Base-by-base conservation (phyloP, 2,113 vertebrate species). In the Chloropsis cyanopogon region DNA sequence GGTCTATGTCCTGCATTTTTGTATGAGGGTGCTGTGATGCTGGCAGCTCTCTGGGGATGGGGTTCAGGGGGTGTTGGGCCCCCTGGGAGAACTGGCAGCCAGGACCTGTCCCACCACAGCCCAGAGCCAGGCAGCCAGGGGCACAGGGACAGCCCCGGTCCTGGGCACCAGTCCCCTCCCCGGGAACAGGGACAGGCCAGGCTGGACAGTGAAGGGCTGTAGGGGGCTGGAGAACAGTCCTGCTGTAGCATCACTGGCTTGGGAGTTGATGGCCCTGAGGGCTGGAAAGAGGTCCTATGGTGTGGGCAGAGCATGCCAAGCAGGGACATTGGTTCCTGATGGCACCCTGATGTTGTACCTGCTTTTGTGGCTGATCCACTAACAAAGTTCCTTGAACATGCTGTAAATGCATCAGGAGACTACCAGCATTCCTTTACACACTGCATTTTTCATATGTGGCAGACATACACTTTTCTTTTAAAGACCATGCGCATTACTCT, bases 41-140 rank as follows among this genome's bases (percentile, higher is more conserved):
- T 0, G 2, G 17, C 1, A 2, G 22, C 35, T 49, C 11, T 11
- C 14, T 1, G 1, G 14, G 6, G 1, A 1, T 47, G 41, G 7
- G 2, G 3, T 54, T 25, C 0, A 0, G 4, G 9, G 25, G 3
- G 0, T 1, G 0, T 7, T 47, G 8, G 24, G 25, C 18, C 3
- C 20, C 26, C 20, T 5, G 3, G 22, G 24, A 61, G 39, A 41
- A 2, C 37, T 3, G 56, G 21, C 37, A 86, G 12, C 29, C 47
- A 69, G 41, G 15, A 35, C 14, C 12, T 1, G 1, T 66, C 25
- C 12, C 42, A 59, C 2, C 16, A 6, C 24, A 28, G 10, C 41
- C 37, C 24, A 49, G 69, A 64, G 53, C 19, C 49, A 35, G 39
- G 33, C 42, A 66, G 24, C 33, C 3, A 4, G 31, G 19, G 29